Evolutionary conservation across 1,140 invertebrate species (phyloP), one percentile per base, ranked within the genome.

Genomic region (Hermetia illucens): DNA sequence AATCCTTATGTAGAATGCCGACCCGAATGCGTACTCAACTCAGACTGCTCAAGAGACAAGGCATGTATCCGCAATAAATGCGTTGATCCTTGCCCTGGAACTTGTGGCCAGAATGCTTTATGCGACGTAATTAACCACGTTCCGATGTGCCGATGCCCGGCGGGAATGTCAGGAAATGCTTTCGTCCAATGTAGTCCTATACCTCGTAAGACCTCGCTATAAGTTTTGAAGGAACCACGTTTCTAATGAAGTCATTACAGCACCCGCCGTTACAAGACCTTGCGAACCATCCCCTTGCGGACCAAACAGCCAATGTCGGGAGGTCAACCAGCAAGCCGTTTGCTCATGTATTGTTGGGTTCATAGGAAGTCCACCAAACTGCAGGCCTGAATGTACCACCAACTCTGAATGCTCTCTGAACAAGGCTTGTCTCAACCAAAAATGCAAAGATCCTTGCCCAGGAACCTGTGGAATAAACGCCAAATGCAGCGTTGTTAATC

Each of bases 1-100:
- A 74, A 82, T 61, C 76, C 79, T 2, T 76, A 75, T 44, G 45
- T 62, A 36, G 75, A 72, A 24, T 79, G 79, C 52, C 57, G 74
- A 52, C 76, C 75, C 12, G 76, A 80, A 65, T 82, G 77, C 59
- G 66, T 79, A 12, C 52, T 79, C 8, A 79, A 71, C 47, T 63
- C 63, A 12, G 78, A 81, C 46, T 85, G 81, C 60, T 50, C 72
- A 16, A 65, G 66, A 47, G 63, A 80, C 43, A 69, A 68, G 52
- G 74, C 79, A 8, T 85, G 82, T 51, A 61, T 70, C 2, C 66
- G 63, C 42, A 75, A 77, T 44, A 82, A 78, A 61, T 85, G 81
- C 51, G 44, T 63, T 4, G 71, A 82, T 53, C 78, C 78, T 40
- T 83, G 80, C 52, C 61, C 67, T 25, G 72, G 70, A 31, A 12